Evolutionary conservation across 1,140 invertebrate genomes (phyloP), one percentile per base, ranked within the genome.

Genomic region (Augochlora pura): DNA sequence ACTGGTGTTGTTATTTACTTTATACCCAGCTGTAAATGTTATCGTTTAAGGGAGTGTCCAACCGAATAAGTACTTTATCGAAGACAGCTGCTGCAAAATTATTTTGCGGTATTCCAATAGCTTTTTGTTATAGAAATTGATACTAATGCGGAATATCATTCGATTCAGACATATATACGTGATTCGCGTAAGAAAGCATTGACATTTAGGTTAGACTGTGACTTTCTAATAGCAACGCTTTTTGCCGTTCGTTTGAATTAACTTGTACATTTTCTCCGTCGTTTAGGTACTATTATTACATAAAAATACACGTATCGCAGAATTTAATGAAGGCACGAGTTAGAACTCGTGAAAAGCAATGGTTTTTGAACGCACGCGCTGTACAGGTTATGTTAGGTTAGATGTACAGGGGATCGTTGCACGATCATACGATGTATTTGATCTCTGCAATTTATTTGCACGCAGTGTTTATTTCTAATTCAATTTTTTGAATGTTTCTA

Each of bases 241-340:
- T 65, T 64, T 14, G 16, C 63, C 64, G 8, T 65, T 72, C 23
- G 42, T n/a, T 52, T 65, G 27, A 32, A 72, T 63, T 46, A n/a
- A 27, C 23, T 57, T 18, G 0, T 14, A 38, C 32, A 0, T 65
- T 18, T 57, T 64, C 8, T n/a, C 5, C 7, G 9, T 0, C 16
- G 32, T 32, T n/a, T 39, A 8, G n/a, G 42, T 71, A 14, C 32
- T 12, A 0, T 32, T 23, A 25, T 42, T 21, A 32, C 6, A 18
- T 27, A 27, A 16, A 18, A n/a, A 71, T 14, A 62, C 54, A 16
- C n/a, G 1, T 7, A 2, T 63, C 5, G 1, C 1, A 16, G 21
- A 25, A 49, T 27, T 54, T 16, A 27, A 6, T 65, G 16, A 5
- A 10, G 18, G 0, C 10, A 0, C 25, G 9, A 0, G 6, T 21